Evolutionary conservation across 2,797 vertebrate genomes (phyloP).

Genomic region (Echeneis naucrates): DNA sequence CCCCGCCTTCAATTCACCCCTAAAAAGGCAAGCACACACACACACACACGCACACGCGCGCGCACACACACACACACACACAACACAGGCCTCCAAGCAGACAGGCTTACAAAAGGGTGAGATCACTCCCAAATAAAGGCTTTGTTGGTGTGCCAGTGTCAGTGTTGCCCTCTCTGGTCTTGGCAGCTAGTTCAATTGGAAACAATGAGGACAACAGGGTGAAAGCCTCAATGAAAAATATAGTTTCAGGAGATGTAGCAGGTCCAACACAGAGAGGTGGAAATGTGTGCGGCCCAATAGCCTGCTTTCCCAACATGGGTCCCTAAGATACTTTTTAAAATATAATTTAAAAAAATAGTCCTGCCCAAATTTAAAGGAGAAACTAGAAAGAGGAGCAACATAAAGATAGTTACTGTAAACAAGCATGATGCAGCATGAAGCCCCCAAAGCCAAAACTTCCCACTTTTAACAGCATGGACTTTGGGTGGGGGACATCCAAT

Average conservation of each 20-base stretch:
- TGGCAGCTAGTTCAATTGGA: slow-evolving; percentile 73
- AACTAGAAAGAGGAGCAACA: slow-evolving; percentile 49
- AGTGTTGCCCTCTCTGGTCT: slow-evolving; percentile 81
- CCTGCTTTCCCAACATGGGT: slow-evolving; percentile 64
- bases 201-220: slow-evolving; percentile 71
- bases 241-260: slow-evolving; percentile 58
- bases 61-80: slow-evolving; percentile 52
- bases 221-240: slow-evolving; percentile 63
- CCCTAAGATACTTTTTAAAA: slow-evolving; percentile 40
- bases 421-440: slow-evolving; percentile 40
- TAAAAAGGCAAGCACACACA: slow-evolving; percentile 58
- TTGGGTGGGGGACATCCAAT: slow-evolving; percentile 11
- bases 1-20: slow-evolving; percentile 62
- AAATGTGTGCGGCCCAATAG: slow-evolving; percentile 68
- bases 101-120: slow-evolving; percentile 82
- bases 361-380: slow-evolving; percentile 44
- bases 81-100: slow-evolving; percentile 72
- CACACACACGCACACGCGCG: slow-evolving; percentile 42
- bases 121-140: slow-evolving; percentile 78
- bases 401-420: slow-evolving; percentile 53
- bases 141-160: slow-evolving; percentile 81
- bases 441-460: slow-evolving; percentile 62
- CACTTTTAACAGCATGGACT: slow-evolving; percentile 52
- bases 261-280: slow-evolving; percentile 48
- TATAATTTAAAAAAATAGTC: slow-evolving; percentile 43